Evolutionary conservation across 2,888 invertebrate genomes (phyloP).

Genomic region (Actias luna): DNA sequence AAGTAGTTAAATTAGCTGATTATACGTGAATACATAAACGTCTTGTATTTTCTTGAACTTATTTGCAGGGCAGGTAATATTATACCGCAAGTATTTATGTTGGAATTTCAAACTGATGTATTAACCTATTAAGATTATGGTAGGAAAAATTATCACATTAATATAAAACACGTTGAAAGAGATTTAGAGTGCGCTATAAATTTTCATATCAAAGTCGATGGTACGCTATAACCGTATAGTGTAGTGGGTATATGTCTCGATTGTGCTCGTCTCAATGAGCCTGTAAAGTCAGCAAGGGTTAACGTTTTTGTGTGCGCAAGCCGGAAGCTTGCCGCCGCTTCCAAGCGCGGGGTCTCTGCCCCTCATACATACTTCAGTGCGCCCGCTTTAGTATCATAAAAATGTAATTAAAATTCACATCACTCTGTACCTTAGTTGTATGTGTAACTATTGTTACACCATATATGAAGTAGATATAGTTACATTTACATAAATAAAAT

Average conservation of each 20-base stretch:
- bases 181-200: conserved; percentile 36
- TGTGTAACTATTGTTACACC: conserved; percentile 56
- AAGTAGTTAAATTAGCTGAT: too few relatives aligned
- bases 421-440: conserved; percentile 48
- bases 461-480: conserved; percentile 30
- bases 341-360: conserved; percentile 53
- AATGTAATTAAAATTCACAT: conserved; percentile 78
- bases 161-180: conserved; percentile 16
- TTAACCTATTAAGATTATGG: not conserved
- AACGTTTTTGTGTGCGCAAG: conserved; percentile 61
- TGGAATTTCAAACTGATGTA: too few relatives aligned
- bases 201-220: conserved; percentile 47
- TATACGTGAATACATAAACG: too few relatives aligned
- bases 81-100: too few relatives aligned
- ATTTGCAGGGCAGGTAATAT: too few relatives aligned
- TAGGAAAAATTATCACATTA: not conserved
- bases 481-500: conserved; percentile 26
- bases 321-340: conserved; percentile 60
- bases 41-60: too few relatives aligned
- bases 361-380: conserved; percentile 70
- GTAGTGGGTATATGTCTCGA: conserved; percentile 33
- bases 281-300: conserved; percentile 57
- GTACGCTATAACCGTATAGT: conserved; percentile 29
- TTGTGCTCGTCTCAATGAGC: conserved; percentile 50
- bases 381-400: conserved; percentile 71